Percentiles rank a stretch among this genome's conserved stretches.
Evolutionary conservation across 2,797 vertebrate genomes (phyloP).

Genomic region (Dicrostonyx torquatus): DNA sequence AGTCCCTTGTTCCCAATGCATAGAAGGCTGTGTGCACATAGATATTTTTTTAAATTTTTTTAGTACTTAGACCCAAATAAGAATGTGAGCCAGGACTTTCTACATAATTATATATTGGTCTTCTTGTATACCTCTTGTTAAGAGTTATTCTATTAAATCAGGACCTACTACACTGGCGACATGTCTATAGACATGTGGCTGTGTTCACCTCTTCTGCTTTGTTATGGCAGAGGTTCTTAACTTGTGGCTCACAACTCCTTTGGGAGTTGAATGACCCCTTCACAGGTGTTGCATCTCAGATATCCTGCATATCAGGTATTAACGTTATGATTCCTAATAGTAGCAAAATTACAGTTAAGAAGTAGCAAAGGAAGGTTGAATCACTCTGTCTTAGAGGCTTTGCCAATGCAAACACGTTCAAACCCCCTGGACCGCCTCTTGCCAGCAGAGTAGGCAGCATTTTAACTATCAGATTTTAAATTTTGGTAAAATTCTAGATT

Average conservation of each 20-base stretch:
- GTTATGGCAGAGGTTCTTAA: neutral
- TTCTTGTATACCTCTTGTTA: neutral
- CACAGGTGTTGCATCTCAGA: neutral
- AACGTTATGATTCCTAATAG: neutral
- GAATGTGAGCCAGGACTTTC: neutral
- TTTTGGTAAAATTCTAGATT: slow-evolving; percentile 23
- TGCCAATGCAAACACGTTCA: neutral
- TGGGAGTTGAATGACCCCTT: neutral
- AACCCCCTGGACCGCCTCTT: neutral
- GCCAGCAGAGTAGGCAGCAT: neutral
- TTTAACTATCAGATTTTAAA: slow-evolving; percentile 20
- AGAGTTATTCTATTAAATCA: neutral
- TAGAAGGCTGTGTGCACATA: neutral
- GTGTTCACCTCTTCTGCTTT: neutral
- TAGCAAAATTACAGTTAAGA: neutral
- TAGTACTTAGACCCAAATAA: neutral
- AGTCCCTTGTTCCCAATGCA: too few relatives aligned
- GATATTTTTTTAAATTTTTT: neutral
- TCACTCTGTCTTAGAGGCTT: neutral
- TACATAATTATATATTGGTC: neutral
- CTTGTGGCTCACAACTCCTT: neutral
- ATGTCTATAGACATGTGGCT: neutral
- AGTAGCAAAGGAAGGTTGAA: neutral
- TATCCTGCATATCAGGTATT: neutral
- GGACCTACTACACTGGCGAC: neutral